These are phyloP conservation scores for Cryptophagus acutangulus DNA, from an alignment of 2,888 invertebrate species.

Conservation along the genomic window DNA sequence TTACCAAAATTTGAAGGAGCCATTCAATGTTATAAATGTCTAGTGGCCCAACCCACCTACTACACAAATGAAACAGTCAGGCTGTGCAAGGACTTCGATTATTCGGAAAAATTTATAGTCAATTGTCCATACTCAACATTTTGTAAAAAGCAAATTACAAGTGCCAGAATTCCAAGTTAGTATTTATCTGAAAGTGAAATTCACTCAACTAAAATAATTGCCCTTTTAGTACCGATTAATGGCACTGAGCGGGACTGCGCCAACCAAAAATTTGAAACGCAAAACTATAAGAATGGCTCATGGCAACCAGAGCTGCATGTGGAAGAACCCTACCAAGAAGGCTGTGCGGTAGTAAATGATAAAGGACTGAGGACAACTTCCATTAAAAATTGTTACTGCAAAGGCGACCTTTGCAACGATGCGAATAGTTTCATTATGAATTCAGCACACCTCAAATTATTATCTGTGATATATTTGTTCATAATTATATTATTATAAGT, in stretches of 20 bases:
- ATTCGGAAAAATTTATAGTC: slow-evolving; percentile 62
- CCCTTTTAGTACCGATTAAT: slow-evolving; percentile 47
- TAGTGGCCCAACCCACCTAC: slow-evolving; percentile 57
- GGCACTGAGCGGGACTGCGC: slow-evolving; percentile 69
- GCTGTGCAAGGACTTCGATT: slow-evolving; percentile 72
- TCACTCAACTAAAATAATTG: not conserved
- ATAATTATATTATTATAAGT: no score
- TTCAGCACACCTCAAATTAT: no score
- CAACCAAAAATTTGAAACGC: slow-evolving; percentile 62
- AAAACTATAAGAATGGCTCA: slow-evolving; percentile 56
- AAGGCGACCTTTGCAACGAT: slow-evolving; percentile 71
- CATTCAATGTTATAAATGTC: slow-evolving; percentile 71
- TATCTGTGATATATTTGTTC: not conserved
- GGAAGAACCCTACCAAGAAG: slow-evolving; percentile 66
- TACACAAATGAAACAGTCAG: slow-evolving; percentile 59
- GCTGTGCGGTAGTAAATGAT: slow-evolving; percentile 61
- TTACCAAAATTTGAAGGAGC: slow-evolving; percentile 19
- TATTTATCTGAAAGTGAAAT: not conserved
- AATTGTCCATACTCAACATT: slow-evolving; percentile 78
- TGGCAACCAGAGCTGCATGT: slow-evolving; percentile 65
- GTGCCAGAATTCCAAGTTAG: slow-evolving; percentile 63
- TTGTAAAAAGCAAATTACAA: slow-evolving; percentile 72
- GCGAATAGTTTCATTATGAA: no score
- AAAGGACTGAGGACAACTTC: slow-evolving; percentile 59
- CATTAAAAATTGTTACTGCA: slow-evolving; percentile 72